phyloP scores from a whole-genome alignment of 2,888 invertebrate species.

The Mythimna albipuncta region DNA sequence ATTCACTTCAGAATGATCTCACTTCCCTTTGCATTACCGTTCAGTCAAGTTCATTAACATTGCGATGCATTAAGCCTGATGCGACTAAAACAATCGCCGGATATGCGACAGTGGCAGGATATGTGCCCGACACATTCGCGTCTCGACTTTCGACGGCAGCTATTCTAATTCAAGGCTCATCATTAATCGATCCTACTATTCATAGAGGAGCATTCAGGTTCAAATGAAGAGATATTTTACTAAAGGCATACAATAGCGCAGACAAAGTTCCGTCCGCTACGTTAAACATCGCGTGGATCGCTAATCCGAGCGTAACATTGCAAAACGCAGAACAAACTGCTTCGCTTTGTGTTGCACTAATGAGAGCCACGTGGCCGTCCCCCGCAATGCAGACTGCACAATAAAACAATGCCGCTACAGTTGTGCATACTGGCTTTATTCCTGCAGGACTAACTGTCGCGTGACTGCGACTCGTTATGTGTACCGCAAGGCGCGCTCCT shows the following conservation, averaged over 20 bases:
- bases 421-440: constrained; percentile 87
- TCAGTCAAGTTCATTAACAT: constrained; percentile 71
- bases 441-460: constrained; percentile 87
- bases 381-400: constrained; percentile 90
- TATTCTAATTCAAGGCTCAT: constrained; percentile 75
- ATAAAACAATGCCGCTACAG: constrained; percentile 88
- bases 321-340: constrained; percentile 89
- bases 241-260: constrained; percentile 63
- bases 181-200: constrained; percentile 65
- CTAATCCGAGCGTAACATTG: constrained; percentile 87
- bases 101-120: constrained; percentile 81
- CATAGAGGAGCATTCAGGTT: constrained; percentile 25
- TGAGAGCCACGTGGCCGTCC: constrained; percentile 90
- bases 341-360: constrained; percentile 89
- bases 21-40: constrained; percentile 56
- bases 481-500: constrained; percentile 79
- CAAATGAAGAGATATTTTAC: constrained; percentile 56
- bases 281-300: constrained; percentile 84
- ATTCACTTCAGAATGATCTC: constrained; percentile 55
- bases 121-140: constrained; percentile 79
- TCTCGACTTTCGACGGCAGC: constrained; percentile 78
- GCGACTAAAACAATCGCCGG: constrained; percentile 82
- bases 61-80: constrained; percentile 69
- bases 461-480: constrained; percentile 84
- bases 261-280: constrained; percentile 83